phyloP scores from a whole-genome alignment of 2,888 invertebrate genomes.

The Drosophila kambysellisi region DNA sequence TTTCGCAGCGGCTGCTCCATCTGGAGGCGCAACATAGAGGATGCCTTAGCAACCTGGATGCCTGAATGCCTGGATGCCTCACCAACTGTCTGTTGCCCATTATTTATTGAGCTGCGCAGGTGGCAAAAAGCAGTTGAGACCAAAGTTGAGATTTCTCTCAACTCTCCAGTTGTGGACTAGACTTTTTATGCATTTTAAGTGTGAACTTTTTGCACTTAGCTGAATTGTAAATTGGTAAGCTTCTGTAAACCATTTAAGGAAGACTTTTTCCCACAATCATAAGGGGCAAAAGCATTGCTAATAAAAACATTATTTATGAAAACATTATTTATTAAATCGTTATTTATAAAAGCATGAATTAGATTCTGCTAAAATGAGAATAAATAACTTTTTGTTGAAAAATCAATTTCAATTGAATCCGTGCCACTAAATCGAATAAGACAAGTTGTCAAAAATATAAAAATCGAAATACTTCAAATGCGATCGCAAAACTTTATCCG shows the following conservation, averaged over 20 bases:
- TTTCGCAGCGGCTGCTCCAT: constrained; percentile 31
- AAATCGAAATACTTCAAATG: neutral
- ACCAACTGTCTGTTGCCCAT: constrained; percentile 22
- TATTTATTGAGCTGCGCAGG: constrained; percentile 79
- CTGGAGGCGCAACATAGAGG: neutral
- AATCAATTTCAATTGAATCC: neutral
- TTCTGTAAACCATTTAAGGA: neutral
- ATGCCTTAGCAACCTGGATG: neutral
- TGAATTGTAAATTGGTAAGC: constrained; percentile 1
- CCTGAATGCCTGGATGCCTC: neutral
- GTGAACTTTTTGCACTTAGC: constrained; percentile 28
- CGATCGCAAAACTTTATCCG: constrained; percentile 5
- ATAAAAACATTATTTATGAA: neutral
- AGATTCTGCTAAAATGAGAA: neutral
- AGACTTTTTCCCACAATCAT: neutral
- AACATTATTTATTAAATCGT: neutral
- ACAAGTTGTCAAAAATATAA: constrained; percentile 40
- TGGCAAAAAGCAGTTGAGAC: constrained; percentile 53
- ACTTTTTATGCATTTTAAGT: constrained; percentile 13
- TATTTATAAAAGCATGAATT: neutral
- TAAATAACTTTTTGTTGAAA: too few species aligned
- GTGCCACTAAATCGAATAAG: neutral
- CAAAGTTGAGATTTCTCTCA: constrained; percentile 17
- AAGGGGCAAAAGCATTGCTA: neutral
- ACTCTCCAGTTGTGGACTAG: constrained; percentile 1